Evolutionary conservation across 1,140 invertebrate genomes (phyloP), one percentile per base, ranked within the genome.

Genomic region (Bursaphelenchus mucronatus): DNA sequence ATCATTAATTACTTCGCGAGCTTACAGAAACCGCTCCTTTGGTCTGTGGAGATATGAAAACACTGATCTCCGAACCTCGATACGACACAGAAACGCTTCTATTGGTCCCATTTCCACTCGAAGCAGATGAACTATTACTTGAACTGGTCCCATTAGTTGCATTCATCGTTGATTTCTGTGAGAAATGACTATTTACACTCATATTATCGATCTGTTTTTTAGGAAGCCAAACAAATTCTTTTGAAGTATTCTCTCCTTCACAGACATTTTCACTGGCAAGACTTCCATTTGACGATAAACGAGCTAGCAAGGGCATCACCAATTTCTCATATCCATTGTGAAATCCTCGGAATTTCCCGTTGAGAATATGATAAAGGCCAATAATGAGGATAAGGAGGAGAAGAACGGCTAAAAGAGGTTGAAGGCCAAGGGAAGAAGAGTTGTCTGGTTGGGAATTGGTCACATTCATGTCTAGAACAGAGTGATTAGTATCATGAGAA

Each of bases 321-420:
- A 67, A 39, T 15, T 67, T 67, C 50, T 67, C 66, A 53, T 67
- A 67, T 9, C 66, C 66, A 52, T 63, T 40, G n/a, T 67, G 66
- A 8, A 67, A 41, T 10, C 65, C 46, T 15, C 51, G 17, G 19
- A 17, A 40, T 44, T 63, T 9, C 13, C 65, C 40, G 40, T 9
- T 68, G 40, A 67, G 43, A 9, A 68, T n/a, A 21, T 67, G 66
- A 53, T 46, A 68, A 43, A 67, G 15, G 13, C 65, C 19, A 44
- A 67, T 13, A 52, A 67, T 46, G 39, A 68, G n/a, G 10, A 67
- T 11, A 3, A 67, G 11, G 9, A 67, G 11, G 21, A 67, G 30
- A 39, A 67, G 15, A 41, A 67, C 13, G 8, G 45, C 66, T 10
- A 67, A 43, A 7, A 67, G 9, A 9, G 66, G 65, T 43, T 67